A percentile compares a stretch with the other conserved stretches of the same genome.
Conservation (phyloP, 2,797 vertebrate species). For the Pelodytes ibericus region DNA sequence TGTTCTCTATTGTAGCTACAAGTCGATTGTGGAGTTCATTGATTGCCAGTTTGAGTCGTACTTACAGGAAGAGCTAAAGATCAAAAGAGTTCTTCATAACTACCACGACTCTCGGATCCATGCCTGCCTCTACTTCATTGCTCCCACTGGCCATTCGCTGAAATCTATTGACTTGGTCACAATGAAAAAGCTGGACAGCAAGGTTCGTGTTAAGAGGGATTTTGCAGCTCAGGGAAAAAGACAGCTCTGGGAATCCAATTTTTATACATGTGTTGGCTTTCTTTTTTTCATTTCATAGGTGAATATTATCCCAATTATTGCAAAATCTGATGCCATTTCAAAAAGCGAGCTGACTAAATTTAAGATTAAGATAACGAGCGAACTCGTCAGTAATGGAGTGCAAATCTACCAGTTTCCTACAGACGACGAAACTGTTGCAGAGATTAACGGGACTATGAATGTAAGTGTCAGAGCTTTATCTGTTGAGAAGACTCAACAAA, state of each 20-base stretch:
- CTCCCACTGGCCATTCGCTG: constrained; percentile 94
- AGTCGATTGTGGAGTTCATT: constrained; percentile 96
- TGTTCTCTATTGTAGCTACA: constrained; percentile 79
- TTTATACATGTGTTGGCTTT: neutral
- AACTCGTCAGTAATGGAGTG: constrained; percentile 96
- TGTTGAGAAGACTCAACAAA: too few species aligned
- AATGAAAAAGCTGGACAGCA: constrained; percentile 99
- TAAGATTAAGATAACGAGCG: constrained; percentile 98
- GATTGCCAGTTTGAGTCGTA: constrained; percentile 96
- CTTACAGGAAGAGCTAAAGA: constrained; percentile 97
- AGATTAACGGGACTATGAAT: constrained; percentile 99
- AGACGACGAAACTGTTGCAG: constrained; percentile 93
- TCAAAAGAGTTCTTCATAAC: constrained; percentile 91
- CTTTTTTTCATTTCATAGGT: constrained; percentile 74
- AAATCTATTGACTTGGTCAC: constrained; percentile 97
- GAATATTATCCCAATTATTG: constrained; percentile 96
- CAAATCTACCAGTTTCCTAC: constrained; percentile 99
- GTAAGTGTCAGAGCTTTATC: constrained; percentile 74
- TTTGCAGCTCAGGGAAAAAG: too few species aligned
- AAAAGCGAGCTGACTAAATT: constrained; percentile 98
- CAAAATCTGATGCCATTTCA: constrained; percentile 96
- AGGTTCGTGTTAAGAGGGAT: constrained; percentile 75
- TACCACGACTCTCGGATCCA: constrained; percentile 97
- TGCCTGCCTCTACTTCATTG: constrained; percentile 94
- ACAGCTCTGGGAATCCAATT: too few species aligned